Base-by-base conservation (phyloP, 2,113 vertebrate genomes). In the Erythrolamprus reginae region DNA sequence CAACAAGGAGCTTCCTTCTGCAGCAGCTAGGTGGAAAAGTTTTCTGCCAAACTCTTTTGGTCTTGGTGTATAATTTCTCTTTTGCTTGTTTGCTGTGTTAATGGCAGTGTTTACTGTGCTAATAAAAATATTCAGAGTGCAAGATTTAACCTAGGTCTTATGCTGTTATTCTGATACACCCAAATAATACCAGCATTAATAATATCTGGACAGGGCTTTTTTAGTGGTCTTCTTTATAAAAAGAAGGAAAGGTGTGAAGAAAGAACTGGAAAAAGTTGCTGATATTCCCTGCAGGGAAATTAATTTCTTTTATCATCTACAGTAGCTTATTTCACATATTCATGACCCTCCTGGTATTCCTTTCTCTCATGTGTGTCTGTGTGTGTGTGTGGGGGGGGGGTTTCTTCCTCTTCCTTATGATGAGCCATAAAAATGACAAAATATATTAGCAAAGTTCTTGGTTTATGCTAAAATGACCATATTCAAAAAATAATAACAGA, bases 401-500 rank as follows among this genome's bases (percentile, higher is more conserved):
- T 92, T 95, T 96, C 42, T 42, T 94, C 93, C 91, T 87, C 88
- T 94, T 94, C 96, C 96, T 97, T 96, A 96, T 96, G 95, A 97
- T 89, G 96, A 96, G 97, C 96, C 97, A 97, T 97, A 97, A 97
- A 97, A 97, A 97, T 96, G 96, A 97, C 97, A 97, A 97, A 97
- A 97, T 96, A 97, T 96, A 97, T 97, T 97, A 97, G 96, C 97
- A 96, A 98, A 97, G 96, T 97, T 97, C 96, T 97, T 93, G 89
- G 92, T 97, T 97, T 97, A 96, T 97, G 96, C 97, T 97, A 96
- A 97, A 97, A 98, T 97, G 96, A 97, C 96, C 96, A 97, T 97
- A 97, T 98, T 98, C 97, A 97, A 97, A 90, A 96, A 97, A 98
- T 97, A 98, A 98, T 97, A 98, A 97, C 97, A 96, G 97, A 96